Percentiles rank a stretch among this genome's conserved stretches.
These are phyloP conservation scores for Chromis chromis DNA, from an alignment of 2,797 vertebrate genomes.

Conservation along the genomic window DNA sequence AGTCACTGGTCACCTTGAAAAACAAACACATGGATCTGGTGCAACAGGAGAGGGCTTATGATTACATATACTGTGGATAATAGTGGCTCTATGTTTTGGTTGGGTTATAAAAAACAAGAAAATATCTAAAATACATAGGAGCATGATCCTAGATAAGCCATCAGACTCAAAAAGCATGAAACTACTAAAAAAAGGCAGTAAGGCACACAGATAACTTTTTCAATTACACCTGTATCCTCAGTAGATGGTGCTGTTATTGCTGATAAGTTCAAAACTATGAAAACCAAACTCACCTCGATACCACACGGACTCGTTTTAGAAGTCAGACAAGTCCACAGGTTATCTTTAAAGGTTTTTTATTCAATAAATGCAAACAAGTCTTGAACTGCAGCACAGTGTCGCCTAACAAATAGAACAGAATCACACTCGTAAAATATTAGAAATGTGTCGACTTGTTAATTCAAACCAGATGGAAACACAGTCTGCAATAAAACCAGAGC, in stretches of 20 bases:
- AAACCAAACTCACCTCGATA: neutral
- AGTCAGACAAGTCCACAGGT: constrained; percentile 14
- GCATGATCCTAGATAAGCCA: neutral
- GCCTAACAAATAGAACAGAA: constrained; percentile 28
- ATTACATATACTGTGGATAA: constrained; percentile 7
- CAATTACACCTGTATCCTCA: constrained; percentile 40
- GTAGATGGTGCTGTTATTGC: constrained; percentile 63
- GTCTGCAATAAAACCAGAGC: constrained; percentile 15
- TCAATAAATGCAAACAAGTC: constrained; percentile 52
- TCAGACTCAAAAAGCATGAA: neutral
- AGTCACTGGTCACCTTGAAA: constrained; percentile 9
- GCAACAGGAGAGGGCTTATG: constrained; percentile 4
- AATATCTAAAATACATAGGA: neutral
- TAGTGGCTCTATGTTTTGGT: constrained; percentile 11
- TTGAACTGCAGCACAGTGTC: constrained; percentile 24
- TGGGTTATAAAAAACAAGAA: too few species aligned
- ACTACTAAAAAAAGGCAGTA: neutral
- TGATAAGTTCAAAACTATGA: too few species aligned
- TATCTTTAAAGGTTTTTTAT: constrained; percentile 55
- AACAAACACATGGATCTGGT: constrained; percentile 16
- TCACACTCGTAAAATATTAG: constrained; percentile 16
- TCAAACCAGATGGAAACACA: constrained; percentile 23
- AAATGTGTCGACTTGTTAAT: constrained; percentile 19
- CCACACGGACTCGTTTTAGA: constrained; percentile 1
- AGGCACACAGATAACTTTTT: constrained; percentile 1